phyloP scores from a whole-genome alignment of 2,888 invertebrate genomes.

The Teinopalpus imperialis region DNA sequence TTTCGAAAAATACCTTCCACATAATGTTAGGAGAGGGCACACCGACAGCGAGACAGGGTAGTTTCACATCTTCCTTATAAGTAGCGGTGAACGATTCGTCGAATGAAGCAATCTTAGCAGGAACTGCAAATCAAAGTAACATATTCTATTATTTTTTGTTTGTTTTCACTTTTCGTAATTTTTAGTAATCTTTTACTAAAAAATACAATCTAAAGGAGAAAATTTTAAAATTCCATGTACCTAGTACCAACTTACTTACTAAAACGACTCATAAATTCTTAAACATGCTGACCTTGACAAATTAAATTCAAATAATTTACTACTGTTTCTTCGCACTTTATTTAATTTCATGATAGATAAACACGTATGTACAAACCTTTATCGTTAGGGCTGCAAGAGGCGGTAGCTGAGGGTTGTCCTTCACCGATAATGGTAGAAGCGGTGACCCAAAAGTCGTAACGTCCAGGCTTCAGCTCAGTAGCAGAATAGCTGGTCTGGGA shows the following conservation, averaged over 20 bases:
- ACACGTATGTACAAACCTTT: constrained; percentile 86
- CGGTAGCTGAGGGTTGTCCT: constrained; percentile 94
- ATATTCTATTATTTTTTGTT: not conserved
- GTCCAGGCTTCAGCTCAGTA: constrained; percentile 90
- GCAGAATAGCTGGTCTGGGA: constrained; percentile 94
- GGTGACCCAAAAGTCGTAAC: constrained; percentile 97
- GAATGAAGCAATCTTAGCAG: constrained; percentile 97
- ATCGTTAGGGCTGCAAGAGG: constrained; percentile 91
- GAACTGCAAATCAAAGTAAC: constrained; percentile 82
- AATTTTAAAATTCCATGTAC: no score
- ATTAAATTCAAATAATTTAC: no score
- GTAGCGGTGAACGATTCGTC: constrained; percentile 96
- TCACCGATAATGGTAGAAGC: constrained; percentile 97
- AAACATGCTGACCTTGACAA: no score
- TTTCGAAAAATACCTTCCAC: no score
- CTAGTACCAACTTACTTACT: no score
- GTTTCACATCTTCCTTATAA: constrained; percentile 94
- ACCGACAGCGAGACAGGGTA: constrained; percentile 96
- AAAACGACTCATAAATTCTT: no score
- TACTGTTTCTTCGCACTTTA: no score
- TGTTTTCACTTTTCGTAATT: constrained; percentile 20
- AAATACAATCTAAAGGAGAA: no score
- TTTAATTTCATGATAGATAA: no score
- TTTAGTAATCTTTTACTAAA: no score
- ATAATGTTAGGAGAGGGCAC: constrained; percentile 94